Evolutionary conservation across 2,113 vertebrate species (phyloP).

Genomic region (Eulemur macaco): DNA sequence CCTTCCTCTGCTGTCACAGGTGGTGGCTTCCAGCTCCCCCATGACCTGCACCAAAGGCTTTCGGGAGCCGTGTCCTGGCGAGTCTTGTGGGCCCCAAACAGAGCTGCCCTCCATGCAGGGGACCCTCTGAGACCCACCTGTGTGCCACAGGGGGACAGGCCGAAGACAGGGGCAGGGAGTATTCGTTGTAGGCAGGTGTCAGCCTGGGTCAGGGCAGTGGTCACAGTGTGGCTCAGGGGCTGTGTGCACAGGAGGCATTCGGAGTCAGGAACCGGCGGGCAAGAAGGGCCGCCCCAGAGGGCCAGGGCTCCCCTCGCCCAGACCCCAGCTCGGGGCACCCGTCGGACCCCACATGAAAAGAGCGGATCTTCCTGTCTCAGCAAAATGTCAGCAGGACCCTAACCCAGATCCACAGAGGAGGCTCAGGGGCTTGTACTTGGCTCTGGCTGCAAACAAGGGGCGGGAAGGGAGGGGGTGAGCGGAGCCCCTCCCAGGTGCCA

Average conservation of each 20-base stretch:
- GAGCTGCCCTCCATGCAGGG: not conserved
- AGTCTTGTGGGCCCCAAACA: too few relatives aligned
- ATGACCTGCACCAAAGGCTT: not conserved
- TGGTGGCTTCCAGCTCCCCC: not conserved
- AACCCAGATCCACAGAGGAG: not conserved
- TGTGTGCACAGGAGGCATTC: not conserved
- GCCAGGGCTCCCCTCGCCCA: too few relatives aligned
- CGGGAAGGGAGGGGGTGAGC: rapidly evolving
- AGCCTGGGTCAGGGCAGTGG: not conserved
- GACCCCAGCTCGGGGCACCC: rapidly evolving
- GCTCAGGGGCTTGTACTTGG: too few relatives aligned
- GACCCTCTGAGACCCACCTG: not conserved
- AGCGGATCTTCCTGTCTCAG: not conserved
- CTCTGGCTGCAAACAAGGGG: not conserved
- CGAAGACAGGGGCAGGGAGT: not conserved
- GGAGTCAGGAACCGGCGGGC: not conserved
- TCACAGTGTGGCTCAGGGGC: not conserved
- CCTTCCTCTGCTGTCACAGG: not conserved
- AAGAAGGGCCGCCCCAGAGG: too few relatives aligned
- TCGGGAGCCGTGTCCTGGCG: not conserved
- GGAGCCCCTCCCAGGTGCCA: rapidly evolving
- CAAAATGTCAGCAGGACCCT: not conserved
- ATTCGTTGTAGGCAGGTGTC: too few relatives aligned
- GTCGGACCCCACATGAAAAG: rapidly evolving
- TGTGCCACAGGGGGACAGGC: not conserved